Conservation (phyloP, 92 coral and sea anemone genomes). For the Siderastrea siderea region DNA sequence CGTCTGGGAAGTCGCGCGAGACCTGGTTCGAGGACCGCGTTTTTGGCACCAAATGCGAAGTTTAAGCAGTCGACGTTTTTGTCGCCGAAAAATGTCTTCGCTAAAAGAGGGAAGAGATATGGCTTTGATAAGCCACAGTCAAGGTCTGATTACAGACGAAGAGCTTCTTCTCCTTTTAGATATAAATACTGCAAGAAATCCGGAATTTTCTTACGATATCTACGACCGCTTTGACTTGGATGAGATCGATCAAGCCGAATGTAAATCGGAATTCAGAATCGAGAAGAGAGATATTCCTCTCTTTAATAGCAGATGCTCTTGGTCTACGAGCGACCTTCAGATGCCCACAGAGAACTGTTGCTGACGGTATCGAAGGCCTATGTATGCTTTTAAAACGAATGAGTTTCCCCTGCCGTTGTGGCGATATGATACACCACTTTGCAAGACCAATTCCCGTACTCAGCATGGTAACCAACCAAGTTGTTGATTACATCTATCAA, state of each 20-base stretch:
- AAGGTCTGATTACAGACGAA: constrained; percentile 10
- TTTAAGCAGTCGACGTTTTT: constrained; percentile 26
- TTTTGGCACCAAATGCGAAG: constrained; percentile 41
- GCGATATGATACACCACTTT: constrained; percentile 63
- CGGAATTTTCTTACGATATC: too few relatives aligned
- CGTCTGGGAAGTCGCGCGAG: constrained; percentile 26
- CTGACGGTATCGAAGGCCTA: constrained; percentile 50
- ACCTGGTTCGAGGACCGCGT: constrained; percentile 32
- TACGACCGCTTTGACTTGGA: too few relatives aligned
- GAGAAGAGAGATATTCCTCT: constrained; percentile 50
- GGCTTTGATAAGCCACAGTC: constrained; percentile 28
- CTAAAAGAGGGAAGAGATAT: constrained; percentile 28
- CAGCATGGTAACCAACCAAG: constrained; percentile 46
- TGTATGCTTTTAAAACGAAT: constrained; percentile 57
- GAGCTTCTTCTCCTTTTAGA: not conserved
- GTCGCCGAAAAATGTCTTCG: constrained; percentile 17
- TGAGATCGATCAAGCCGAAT: constrained; percentile 57
- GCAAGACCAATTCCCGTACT: constrained; percentile 53
- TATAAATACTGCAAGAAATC: not conserved
- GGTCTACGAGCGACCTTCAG: constrained; percentile 45
- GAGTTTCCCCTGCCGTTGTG: constrained; percentile 63
- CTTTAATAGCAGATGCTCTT: constrained; percentile 51
- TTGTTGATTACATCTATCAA: constrained; percentile 35
- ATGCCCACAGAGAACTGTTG: constrained; percentile 58
- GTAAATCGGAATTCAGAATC: constrained; percentile 55